Evolutionary conservation across 2,797 vertebrate genomes (phyloP).

Genomic region (Girardinus metallicus): DNA sequence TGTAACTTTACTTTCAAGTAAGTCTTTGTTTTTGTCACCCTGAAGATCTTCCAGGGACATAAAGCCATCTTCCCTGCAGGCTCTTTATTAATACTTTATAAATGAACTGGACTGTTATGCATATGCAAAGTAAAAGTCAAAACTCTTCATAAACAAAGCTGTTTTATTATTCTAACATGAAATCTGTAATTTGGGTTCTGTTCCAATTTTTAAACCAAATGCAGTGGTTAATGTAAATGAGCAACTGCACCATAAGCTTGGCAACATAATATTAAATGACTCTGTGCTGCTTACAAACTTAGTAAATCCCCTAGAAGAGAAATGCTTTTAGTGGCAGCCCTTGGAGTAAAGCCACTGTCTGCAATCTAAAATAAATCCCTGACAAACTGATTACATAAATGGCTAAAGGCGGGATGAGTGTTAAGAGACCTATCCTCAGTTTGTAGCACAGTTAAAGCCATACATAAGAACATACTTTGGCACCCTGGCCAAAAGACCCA

Average conservation of each 20-base stretch:
- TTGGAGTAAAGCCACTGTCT: constrained; percentile 23
- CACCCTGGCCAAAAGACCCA: constrained; percentile 6
- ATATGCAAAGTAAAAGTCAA: neutral
- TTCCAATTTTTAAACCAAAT: constrained; percentile 4
- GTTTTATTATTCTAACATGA: neutral
- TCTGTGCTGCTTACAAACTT: constrained; percentile 15
- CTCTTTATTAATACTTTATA: neutral
- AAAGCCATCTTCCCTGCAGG: neutral
- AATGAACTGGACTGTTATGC: neutral
- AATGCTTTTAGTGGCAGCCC: constrained; percentile 42
- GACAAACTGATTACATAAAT: constrained; percentile 66
- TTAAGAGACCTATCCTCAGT: constrained; percentile 6
- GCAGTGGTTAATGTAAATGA: constrained; percentile 3
- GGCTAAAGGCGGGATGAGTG: constrained; percentile 41
- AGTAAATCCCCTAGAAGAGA: constrained; percentile 36
- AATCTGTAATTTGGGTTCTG: neutral
- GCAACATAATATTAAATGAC: neutral
- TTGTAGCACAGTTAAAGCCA: constrained; percentile 12
- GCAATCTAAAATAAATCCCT: constrained; percentile 58
- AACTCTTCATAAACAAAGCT: neutral
- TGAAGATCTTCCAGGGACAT: neutral
- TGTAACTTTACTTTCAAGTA: neutral
- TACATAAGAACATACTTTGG: constrained; percentile 8
- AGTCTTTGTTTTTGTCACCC: neutral
- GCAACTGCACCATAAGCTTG: neutral